Conservation (phyloP, 1,140 invertebrate genomes). For the Ylistrum balloti region DNA sequence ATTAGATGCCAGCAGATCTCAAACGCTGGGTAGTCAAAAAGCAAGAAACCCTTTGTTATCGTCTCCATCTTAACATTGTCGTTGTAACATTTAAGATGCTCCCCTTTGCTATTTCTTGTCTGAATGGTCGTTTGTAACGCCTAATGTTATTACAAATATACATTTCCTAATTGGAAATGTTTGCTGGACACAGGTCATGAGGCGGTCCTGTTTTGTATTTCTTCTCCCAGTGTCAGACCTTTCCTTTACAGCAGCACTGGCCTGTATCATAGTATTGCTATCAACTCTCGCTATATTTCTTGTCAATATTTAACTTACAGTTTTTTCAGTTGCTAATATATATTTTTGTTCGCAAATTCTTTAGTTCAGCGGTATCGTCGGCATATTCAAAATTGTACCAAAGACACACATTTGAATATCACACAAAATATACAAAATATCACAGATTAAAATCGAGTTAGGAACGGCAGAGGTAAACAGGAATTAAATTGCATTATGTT, state of each 20-base stretch:
- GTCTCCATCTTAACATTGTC: slow-evolving; percentile 11
- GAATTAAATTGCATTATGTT: too few species aligned
- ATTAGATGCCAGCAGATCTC: neutral
- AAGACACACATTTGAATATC: too few species aligned
- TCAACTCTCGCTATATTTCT: too few species aligned
- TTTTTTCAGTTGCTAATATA: too few species aligned
- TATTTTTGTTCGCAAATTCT: too few species aligned
- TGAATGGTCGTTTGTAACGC: neutral
- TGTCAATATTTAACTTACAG: too few species aligned
- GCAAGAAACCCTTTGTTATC: neutral
- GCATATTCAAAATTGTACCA: too few species aligned
- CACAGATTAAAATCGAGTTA: too few species aligned
- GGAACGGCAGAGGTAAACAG: too few species aligned
- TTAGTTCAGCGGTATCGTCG: too few species aligned
- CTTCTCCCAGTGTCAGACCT: neutral
- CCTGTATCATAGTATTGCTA: neutral
- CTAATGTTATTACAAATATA: slow-evolving; percentile 40
- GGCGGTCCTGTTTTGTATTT: neutral
- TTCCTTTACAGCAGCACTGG: neutral
- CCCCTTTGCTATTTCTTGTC: neutral
- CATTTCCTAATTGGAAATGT: slow-evolving; percentile 40
- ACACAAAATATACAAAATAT: too few species aligned
- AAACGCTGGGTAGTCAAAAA: neutral
- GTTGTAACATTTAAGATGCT: neutral
- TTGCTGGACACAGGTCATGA: slow-evolving; percentile 6